These are phyloP conservation scores for Lumbricus terrestris DNA, from an alignment of 2,888 invertebrate species.

Conservation along the genomic window DNA sequence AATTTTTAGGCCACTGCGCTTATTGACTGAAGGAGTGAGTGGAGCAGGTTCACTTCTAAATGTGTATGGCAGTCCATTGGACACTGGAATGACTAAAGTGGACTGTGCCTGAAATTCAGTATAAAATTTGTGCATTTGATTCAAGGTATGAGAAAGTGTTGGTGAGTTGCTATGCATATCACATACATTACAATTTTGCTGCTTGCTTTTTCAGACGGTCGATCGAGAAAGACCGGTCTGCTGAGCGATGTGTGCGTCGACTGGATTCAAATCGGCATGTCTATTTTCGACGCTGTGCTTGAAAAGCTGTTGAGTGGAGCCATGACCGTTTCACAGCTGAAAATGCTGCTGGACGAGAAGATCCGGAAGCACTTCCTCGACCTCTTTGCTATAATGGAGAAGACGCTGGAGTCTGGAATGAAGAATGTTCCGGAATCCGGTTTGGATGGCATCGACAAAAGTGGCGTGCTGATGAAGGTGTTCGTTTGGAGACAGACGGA, in stretches of 20 bases:
- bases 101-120: too few relatives aligned
- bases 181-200: too few relatives aligned
- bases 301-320: background rate
- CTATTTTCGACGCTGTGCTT: slow-evolving; percentile 6
- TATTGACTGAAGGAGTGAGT: too few relatives aligned
- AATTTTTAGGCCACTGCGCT: too few relatives aligned
- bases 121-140: too few relatives aligned
- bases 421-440: slow-evolving; percentile 17
- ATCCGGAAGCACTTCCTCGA: background rate
- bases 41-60: too few relatives aligned
- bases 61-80: too few relatives aligned
- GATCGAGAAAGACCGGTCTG: background rate
- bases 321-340: background rate
- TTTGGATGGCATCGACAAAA: background rate
- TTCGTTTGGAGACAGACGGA: background rate
- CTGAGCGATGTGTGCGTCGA: background rate
- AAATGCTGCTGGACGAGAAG: background rate
- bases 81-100: too few relatives aligned
- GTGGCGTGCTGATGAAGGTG: background rate
- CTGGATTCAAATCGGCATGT: background rate
- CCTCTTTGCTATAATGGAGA: background rate
- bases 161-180: too few relatives aligned
- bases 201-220: background rate
- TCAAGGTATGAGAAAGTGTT: too few relatives aligned
- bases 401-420: background rate